Evolutionary conservation across 2,797 vertebrate species (phyloP).

Genomic region (Cheirogaleus major): DNA sequence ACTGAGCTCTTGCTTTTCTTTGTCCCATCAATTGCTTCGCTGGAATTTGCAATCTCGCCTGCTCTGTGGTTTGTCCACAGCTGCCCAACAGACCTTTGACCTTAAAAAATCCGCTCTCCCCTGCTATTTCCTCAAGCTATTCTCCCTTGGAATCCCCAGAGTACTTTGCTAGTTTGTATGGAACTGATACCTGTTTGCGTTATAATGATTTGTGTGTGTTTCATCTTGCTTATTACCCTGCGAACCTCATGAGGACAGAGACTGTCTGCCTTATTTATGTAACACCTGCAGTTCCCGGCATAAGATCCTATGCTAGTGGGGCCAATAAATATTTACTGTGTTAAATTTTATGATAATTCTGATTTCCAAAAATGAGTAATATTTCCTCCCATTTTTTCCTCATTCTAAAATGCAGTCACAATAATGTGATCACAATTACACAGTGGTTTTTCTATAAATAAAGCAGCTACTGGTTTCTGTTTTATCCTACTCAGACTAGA

Average conservation of each 20-base stretch:
- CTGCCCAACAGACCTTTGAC: no score
- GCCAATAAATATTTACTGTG: conserved; percentile 1
- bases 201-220: neutral
- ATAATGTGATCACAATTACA: neutral
- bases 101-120: neutral
- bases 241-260: neutral
- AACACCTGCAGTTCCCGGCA: neutral
- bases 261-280: neutral
- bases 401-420: conserved; percentile 19
- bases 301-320: neutral
- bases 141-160: neutral
- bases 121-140: neutral
- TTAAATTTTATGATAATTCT: conserved; percentile 45
- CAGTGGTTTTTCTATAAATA: neutral
- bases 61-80: neutral
- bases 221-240: neutral
- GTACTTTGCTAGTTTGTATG: neutral
- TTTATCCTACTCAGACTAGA: neutral
- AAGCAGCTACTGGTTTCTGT: neutral
- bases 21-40: accelerated
- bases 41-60: neutral
- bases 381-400: neutral
- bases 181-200: neutral
- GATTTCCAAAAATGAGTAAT: neutral
- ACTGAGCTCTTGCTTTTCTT: no score